These are phyloP conservation scores for Adelosebastes latens DNA, from an alignment of 2,797 vertebrate genomes.

Conservation along the genomic window DNA sequence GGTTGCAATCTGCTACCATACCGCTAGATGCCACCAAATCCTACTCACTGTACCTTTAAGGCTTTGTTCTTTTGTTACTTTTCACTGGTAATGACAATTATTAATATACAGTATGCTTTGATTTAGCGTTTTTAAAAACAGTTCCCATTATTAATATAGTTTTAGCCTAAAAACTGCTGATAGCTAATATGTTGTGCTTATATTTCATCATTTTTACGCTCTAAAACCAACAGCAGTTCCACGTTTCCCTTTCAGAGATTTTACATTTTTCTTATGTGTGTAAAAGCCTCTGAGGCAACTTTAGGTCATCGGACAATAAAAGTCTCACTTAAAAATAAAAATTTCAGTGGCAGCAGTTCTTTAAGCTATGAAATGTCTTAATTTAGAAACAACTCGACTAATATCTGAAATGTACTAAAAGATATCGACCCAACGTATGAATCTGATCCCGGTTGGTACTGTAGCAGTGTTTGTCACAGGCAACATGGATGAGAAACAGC, in stretches of 20 bases:
- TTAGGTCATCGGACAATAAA: neutral
- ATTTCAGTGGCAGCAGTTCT: neutral
- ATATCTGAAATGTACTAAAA: constrained; percentile 14
- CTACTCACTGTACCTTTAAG: neutral
- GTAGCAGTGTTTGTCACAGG: neutral
- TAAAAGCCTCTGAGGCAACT: neutral
- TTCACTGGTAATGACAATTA: neutral
- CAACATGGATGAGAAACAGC: constrained; percentile 8
- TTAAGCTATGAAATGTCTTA: neutral
- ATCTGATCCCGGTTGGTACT: neutral
- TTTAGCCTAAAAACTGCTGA: neutral
- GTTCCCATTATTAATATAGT: neutral
- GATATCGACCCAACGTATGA: fast-evolving
- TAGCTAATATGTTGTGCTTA: neutral
- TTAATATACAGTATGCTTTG: neutral
- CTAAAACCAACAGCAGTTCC: neutral
- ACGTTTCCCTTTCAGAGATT: neutral
- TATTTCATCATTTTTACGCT: neutral
- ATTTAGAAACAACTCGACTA: neutral
- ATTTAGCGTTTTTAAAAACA: neutral
- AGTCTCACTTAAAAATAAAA: neutral
- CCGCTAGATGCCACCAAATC: too few species aligned
- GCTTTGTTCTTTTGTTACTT: neutral
- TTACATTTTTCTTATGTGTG: neutral
- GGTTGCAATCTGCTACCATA: too few species aligned